A percentile compares a stretch with the other conserved stretches of the same genome.
Evolutionary conservation across 2,888 invertebrate genomes (phyloP).

Genomic region (Baccha elongata): DNA sequence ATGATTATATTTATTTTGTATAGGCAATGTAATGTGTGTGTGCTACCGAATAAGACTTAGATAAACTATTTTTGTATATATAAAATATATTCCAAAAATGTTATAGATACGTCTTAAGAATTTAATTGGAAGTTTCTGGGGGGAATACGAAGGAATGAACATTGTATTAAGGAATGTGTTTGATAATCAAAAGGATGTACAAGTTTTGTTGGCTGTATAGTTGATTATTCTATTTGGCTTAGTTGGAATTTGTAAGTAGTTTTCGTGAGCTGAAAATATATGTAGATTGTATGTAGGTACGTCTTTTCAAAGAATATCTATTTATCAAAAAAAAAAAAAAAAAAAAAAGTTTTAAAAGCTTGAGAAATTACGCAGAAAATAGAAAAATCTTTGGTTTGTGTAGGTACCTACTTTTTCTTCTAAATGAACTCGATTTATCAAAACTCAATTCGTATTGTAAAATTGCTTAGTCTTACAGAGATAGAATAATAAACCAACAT

Average conservation of each 20-base stretch:
- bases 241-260: not conserved
- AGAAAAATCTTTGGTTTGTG: too few relatives aligned
- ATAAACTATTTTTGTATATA: conserved; percentile 63
- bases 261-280: not conserved
- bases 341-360: too few relatives aligned
- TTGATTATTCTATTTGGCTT: conserved; percentile 1
- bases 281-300: too few relatives aligned
- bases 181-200: not conserved
- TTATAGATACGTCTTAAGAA: not conserved
- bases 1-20: conserved; percentile 46
- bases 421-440: too few relatives aligned
- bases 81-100: conserved; percentile 7
- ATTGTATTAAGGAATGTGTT: not conserved
- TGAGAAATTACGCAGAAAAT: too few relatives aligned
- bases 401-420: too few relatives aligned
- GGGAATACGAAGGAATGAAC: not conserved
- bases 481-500: too few relatives aligned
- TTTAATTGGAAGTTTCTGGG: conserved; percentile 11
- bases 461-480: too few relatives aligned
- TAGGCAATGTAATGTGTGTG: conserved; percentile 17
- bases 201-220: not conserved
- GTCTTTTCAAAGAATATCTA: too few relatives aligned
- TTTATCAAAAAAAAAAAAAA: too few relatives aligned
- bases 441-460: too few relatives aligned
- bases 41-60: conserved; percentile 54